These are phyloP conservation scores for Steromphala cineraria DNA, from an alignment of 2,888 invertebrate genomes.

Conservation along the genomic window DNA sequence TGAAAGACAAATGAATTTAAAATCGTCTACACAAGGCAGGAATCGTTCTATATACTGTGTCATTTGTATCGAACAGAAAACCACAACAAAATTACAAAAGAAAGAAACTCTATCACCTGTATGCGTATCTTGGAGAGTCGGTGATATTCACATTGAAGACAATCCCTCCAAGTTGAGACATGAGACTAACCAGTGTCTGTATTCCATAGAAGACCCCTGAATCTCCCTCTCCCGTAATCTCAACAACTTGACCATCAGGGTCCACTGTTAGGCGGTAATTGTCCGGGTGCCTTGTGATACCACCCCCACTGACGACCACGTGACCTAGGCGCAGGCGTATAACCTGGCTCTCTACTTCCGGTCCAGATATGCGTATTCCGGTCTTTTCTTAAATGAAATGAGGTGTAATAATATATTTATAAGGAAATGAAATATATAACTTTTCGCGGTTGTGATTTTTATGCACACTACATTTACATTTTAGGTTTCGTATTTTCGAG, in stretches of 20 bases:
- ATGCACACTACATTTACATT: no score
- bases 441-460: no score
- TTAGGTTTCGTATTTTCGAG: no score
- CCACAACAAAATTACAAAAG: no score
- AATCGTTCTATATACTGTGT: no score
- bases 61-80: no score
- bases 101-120: neutral
- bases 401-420: no score
- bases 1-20: no score
- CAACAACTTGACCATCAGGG: constrained; percentile 15
- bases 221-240: constrained; percentile 38
- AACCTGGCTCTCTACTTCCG: neutral
- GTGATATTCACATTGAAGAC: neutral
- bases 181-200: constrained; percentile 31
- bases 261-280: constrained; percentile 38
- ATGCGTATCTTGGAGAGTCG: constrained; percentile 6
- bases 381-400: constrained; percentile 10
- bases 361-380: neutral
- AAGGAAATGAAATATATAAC: no score
- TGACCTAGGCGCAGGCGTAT: neutral
- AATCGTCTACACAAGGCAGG: no score
- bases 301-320: neutral
- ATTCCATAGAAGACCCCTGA: constrained; percentile 42
- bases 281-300: constrained; percentile 24
- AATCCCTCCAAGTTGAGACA: neutral